Evolutionary conservation across 64 coral and sea anemone species (phyloP).

Genomic region (Montipora efflorescens): DNA sequence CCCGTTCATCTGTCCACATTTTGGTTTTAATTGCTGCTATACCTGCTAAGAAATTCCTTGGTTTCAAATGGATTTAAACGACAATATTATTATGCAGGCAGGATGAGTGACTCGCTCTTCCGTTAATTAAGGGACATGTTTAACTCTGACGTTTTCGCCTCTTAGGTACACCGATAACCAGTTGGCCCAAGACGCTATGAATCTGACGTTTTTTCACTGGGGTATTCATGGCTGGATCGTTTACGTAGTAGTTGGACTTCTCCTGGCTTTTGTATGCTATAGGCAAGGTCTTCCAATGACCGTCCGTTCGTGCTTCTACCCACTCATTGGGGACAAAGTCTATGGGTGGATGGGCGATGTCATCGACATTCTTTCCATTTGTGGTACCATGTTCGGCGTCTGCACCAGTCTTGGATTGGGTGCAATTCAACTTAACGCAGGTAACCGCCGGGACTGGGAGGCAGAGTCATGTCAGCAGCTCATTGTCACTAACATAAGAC

Average conservation of each 20-base stretch:
- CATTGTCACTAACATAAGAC: no score
- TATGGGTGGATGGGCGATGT: slow-evolving; percentile 46
- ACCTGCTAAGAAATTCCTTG: no score
- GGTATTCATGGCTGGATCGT: slow-evolving; percentile 59
- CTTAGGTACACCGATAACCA: slow-evolving; percentile 50
- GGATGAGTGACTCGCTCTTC: no score
- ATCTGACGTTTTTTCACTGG: slow-evolving; percentile 54
- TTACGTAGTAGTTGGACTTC: slow-evolving; percentile 41
- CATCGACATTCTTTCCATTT: slow-evolving; percentile 43
- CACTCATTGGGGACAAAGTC: slow-evolving; percentile 45
- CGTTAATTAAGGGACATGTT: no score
- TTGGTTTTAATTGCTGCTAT: no score
- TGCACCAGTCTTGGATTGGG: slow-evolving; percentile 52
- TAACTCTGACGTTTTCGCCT: background rate
- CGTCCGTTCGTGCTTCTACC: slow-evolving; percentile 45
- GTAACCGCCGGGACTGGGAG: background rate
- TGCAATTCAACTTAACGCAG: slow-evolving; percentile 41
- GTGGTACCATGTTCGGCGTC: slow-evolving; percentile 52
- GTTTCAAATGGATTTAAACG: background rate
- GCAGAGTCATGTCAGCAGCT: no score
- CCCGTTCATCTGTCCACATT: no score
- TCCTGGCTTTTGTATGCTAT: slow-evolving; percentile 48
- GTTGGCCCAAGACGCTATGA: slow-evolving; percentile 47
- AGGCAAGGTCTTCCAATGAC: slow-evolving; percentile 40
- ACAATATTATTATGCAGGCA: background rate